These are phyloP conservation scores for Pachymerium ferrugineum DNA, from an alignment of 2,888 invertebrate species.

Conservation along the genomic window DNA sequence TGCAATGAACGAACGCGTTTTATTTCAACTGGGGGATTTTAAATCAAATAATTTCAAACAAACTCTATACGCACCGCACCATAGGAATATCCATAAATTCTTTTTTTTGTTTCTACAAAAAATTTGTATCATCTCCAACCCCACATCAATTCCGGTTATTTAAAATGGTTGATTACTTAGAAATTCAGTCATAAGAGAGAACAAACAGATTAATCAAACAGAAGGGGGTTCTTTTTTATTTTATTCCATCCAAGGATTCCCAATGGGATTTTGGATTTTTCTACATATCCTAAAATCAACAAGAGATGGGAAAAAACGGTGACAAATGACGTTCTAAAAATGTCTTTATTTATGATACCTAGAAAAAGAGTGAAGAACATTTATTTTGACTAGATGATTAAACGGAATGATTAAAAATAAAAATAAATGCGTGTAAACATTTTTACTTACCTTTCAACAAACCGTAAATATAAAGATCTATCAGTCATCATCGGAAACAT, in stretches of 20 bases:
- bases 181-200: background rate
- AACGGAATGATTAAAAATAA: slow-evolving; percentile 20
- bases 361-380: no score
- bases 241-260: background rate
- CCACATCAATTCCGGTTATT: no score
- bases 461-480: background rate
- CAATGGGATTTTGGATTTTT: slow-evolving; percentile 11
- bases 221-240: no score
- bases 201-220: slow-evolving; percentile 24
- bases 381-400: background rate
- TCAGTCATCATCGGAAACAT: slow-evolving; percentile 21
- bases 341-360: slow-evolving; percentile 23
- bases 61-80: background rate
- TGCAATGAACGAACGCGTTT: slow-evolving; percentile 19
- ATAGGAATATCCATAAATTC: no score
- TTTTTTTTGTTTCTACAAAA: no score
- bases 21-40: slow-evolving; percentile 5
- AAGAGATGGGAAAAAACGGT: background rate
- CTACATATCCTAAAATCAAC: slow-evolving; percentile 5
- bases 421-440: slow-evolving; percentile 16
- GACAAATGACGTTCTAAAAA: slow-evolving; percentile 14
- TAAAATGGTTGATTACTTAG: background rate
- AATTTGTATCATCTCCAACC: no score
- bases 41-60: slow-evolving; percentile 24
- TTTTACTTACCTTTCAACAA: slow-evolving; percentile 20